Conservation (phyloP, 2,797 vertebrate genomes). For the Botia almorhae region DNA sequence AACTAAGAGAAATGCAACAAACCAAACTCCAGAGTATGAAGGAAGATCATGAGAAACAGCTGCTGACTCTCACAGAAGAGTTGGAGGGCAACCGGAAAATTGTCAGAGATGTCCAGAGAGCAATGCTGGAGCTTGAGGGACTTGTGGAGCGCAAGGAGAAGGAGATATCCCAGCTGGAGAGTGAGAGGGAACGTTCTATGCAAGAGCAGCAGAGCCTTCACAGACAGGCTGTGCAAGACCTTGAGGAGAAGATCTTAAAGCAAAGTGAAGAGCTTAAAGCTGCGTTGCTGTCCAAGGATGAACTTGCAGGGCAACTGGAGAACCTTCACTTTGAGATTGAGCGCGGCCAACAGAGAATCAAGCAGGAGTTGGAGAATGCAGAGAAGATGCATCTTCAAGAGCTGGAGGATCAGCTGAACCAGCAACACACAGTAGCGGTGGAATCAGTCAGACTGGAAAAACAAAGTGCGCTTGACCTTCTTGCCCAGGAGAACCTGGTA, state of each 20-base stretch:
- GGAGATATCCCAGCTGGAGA: constrained; percentile 87
- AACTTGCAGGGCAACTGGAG: constrained; percentile 82
- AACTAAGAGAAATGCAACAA: constrained; percentile 84
- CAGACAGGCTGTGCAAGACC: constrained; percentile 78
- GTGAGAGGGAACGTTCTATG: constrained; percentile 84
- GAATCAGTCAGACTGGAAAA: constrained; percentile 78
- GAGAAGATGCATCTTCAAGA: constrained; percentile 86
- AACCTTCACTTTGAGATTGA: constrained; percentile 86
- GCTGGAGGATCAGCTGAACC: constrained; percentile 82
- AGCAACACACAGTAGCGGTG: constrained; percentile 79
- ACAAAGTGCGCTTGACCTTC: constrained; percentile 77
- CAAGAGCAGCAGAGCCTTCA: constrained; percentile 79
- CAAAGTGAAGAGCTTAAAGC: constrained; percentile 81
- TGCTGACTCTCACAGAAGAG: constrained; percentile 82
- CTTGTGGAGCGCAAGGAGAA: constrained; percentile 91
- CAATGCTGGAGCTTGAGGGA: constrained; percentile 89
- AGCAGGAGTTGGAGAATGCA: constrained; percentile 81
- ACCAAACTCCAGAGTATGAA: constrained; percentile 83
- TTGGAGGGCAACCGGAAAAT: constrained; percentile 85
- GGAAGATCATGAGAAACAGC: constrained; percentile 83
- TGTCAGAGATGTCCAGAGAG: constrained; percentile 86
- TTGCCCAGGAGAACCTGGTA: constrained; percentile 78
- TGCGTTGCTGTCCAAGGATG: constrained; percentile 78
- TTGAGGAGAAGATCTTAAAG: constrained; percentile 80
- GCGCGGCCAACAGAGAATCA: constrained; percentile 81